phyloP scores from a whole-genome alignment of 2,888 invertebrate species.

The Hydriomena furcata region DNA sequence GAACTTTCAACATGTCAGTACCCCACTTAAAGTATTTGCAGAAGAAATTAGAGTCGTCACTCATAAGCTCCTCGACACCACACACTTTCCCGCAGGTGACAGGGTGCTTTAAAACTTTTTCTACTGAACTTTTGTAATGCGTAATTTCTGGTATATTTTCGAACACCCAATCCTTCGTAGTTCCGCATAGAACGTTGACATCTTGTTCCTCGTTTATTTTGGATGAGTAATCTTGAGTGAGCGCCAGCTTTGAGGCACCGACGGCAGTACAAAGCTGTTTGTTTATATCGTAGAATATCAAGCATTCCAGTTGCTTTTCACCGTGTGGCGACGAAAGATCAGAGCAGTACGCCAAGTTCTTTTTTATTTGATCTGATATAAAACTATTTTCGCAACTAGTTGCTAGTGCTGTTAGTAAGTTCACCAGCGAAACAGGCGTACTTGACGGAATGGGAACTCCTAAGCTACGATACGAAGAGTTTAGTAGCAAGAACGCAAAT shows the following conservation, averaged over 20 bases:
- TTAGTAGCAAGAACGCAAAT: slow-evolving; percentile 56
- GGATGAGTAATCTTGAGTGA: slow-evolving; percentile 45
- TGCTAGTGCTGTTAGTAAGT: slow-evolving; percentile 45
- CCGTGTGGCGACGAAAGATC: slow-evolving; percentile 42
- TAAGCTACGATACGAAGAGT: slow-evolving; percentile 56
- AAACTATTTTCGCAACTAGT: slow-evolving; percentile 56
- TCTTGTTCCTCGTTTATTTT: slow-evolving; percentile 51
- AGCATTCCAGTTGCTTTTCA: slow-evolving; percentile 57
- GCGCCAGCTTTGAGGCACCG: slow-evolving; percentile 39
- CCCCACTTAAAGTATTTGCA: slow-evolving; percentile 75
- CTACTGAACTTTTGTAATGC: slow-evolving; percentile 45
- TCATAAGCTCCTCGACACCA: slow-evolving; percentile 47
- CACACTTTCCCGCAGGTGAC: slow-evolving; percentile 60
- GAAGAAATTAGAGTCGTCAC: slow-evolving; percentile 57
- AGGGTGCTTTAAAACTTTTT: slow-evolving; percentile 45
- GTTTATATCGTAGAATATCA: slow-evolving; percentile 71
- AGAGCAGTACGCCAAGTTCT: slow-evolving; percentile 51
- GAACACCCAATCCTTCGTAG: slow-evolving; percentile 58
- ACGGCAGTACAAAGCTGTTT: slow-evolving; percentile 58
- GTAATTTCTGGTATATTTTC: slow-evolving; percentile 44
- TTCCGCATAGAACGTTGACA: slow-evolving; percentile 50
- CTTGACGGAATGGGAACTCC: slow-evolving; percentile 50
- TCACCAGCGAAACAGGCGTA: slow-evolving; percentile 35
- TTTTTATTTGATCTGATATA: slow-evolving; percentile 50
- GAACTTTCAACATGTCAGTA: slow-evolving; percentile 44